Conservation (phyloP, 2,797 vertebrate species). For the Triplophysa yarkandensis region DNA sequence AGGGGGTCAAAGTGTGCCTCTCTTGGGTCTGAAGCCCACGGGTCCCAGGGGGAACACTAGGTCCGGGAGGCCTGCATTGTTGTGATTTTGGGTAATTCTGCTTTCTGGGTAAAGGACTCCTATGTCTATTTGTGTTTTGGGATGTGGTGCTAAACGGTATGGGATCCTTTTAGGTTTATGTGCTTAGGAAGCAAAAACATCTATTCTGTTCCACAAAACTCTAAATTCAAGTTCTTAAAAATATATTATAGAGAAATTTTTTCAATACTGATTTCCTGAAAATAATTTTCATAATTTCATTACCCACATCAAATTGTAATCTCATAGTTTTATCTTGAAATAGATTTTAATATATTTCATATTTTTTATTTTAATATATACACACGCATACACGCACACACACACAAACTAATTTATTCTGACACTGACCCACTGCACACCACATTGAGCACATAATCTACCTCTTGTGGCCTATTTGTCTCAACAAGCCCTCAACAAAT, state of each 20-base stretch:
- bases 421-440: too few relatives aligned
- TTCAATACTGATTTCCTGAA: too few relatives aligned
- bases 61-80: constrained; percentile 61
- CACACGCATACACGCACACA: too few relatives aligned
- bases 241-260: too few relatives aligned
- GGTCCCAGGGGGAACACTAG: constrained; percentile 58
- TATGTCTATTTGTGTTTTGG: constrained; percentile 26
- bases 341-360: too few relatives aligned
- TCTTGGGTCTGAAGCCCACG: constrained; percentile 64
- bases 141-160: background rate
- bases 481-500: constrained; percentile 3
- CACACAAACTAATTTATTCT: too few relatives aligned
- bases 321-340: too few relatives aligned
- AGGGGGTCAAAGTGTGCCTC: constrained; percentile 64
- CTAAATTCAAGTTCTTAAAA: too few relatives aligned
- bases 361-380: too few relatives aligned
- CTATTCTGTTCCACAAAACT: too few relatives aligned
- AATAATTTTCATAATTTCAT: too few relatives aligned
- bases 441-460: background rate
- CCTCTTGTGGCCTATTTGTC: constrained; percentile 26
- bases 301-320: too few relatives aligned
- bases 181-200: background rate
- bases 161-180: constrained; percentile 53
- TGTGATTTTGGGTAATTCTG: constrained; percentile 63
- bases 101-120: constrained; percentile 50